These are phyloP conservation scores for Parthenolecanium corni DNA, from an alignment of 2,888 invertebrate genomes.

Conservation along the genomic window DNA sequence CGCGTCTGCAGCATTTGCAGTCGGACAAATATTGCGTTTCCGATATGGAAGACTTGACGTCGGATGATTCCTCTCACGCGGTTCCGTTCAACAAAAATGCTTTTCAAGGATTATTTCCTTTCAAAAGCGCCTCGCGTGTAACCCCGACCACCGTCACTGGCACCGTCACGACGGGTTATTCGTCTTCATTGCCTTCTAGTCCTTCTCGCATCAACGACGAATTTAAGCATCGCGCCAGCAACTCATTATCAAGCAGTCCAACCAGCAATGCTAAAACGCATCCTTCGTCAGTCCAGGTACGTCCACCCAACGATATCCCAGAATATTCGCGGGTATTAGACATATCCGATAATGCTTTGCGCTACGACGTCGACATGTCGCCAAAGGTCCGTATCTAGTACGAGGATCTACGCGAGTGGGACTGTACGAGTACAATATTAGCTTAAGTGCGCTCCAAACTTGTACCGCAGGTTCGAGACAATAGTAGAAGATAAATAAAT, in stretches of 20 bases:
- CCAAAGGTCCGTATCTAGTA: no score
- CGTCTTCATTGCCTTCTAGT: conserved; percentile 8
- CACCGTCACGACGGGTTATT: neutral
- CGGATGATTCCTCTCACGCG: conserved; percentile 19
- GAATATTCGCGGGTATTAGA: no score
- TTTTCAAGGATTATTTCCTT: no score
- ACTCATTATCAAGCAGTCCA: neutral
- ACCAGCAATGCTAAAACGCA: neutral
- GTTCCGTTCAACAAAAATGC: neutral
- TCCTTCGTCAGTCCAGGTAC: neutral
- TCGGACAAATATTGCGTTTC: conserved; percentile 25
- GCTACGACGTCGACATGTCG: no score
- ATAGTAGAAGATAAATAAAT: no score
- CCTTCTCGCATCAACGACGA: neutral
- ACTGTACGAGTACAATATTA: neutral
- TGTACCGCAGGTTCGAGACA: no score
- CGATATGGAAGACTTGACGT: conserved; percentile 31
- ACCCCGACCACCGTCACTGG: neutral
- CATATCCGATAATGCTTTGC: no score
- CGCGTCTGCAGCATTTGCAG: conserved; percentile 38
- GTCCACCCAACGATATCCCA: neutral
- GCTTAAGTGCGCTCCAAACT: neutral
- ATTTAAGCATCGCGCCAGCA: neutral
- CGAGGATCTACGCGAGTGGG: neutral
- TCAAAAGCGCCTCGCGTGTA: neutral